These are phyloP conservation scores for Whitmania pigra DNA, from an alignment of 1,140 invertebrate genomes.

Conservation along the genomic window DNA sequence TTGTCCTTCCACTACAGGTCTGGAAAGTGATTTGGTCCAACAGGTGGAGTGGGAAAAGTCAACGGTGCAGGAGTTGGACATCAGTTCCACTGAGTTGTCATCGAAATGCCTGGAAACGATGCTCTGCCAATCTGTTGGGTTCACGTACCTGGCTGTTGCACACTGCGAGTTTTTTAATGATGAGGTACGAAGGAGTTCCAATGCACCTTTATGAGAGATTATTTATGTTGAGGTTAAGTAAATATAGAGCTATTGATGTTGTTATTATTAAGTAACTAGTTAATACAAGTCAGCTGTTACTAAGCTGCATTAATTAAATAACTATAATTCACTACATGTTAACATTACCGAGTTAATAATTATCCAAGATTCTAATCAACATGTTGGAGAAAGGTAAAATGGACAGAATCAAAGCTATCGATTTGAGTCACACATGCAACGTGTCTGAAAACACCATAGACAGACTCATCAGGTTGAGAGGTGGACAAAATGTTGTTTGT, in stretches of 20 bases:
- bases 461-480: slow-evolving; percentile 76
- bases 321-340: slow-evolving; percentile 21
- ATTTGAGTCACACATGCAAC: slow-evolving; percentile 87
- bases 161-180: slow-evolving; percentile 96
- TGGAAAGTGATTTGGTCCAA: slow-evolving; percentile 78
- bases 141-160: slow-evolving; percentile 83
- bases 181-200: slow-evolving; percentile 48
- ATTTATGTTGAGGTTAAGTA: too few relatives aligned
- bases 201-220: too few relatives aligned
- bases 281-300: too few relatives aligned
- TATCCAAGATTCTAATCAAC: slow-evolving; percentile 58
- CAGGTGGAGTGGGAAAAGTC: slow-evolving; percentile 96
- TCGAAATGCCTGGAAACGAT: slow-evolving; percentile 86
- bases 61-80: slow-evolving; percentile 80
- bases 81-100: slow-evolving; percentile 87
- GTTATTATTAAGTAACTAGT: too few relatives aligned
- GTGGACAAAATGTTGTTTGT: slow-evolving; percentile 37
- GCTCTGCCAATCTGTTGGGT: slow-evolving; percentile 67
- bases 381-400: slow-evolving; percentile 80
- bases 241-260: too few relatives aligned
- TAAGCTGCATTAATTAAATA: too few relatives aligned
- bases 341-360: not conserved
- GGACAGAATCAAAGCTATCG: slow-evolving; percentile 68
- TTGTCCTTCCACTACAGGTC: slow-evolving; percentile 46
- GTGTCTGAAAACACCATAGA: slow-evolving; percentile 78